Base-by-base conservation (phyloP, 1,140 invertebrate genomes). In the Hermatobates lingyangjiaoensis region DNA sequence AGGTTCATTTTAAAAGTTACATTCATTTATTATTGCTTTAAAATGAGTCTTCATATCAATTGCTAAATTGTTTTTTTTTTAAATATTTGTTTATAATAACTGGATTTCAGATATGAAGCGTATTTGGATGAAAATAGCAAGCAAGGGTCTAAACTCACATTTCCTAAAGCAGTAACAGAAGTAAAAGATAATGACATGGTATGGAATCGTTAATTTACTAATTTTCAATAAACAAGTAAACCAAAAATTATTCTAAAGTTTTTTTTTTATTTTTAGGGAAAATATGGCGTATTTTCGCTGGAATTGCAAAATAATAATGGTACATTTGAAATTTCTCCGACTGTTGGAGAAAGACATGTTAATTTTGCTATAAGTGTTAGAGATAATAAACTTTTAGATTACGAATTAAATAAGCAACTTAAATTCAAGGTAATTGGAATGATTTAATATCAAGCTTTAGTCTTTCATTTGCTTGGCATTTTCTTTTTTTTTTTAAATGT, bases 241-340 rank as follows among this genome's bases (percentile, higher is more conserved):
- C 10, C 14, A 44, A 44, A 44, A 10, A 44, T 14, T 20, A 10
- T 10, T 10, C 21, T 20, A 7, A 7, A 10, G 7, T n/a, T 44
- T 44, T 40, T 48, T 45, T 30, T 40, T 54, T 26, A 44, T 23
- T 58, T 48, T 1, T 60, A 68, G 61, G 86, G 78, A 10, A 82
- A 85, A 60, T 84, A 85, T 60, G 86, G 86, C 21, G 79, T 89
- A 2, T 87, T 92, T 62, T 77, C 83, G 3, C 64, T 93, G 5
- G 74, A 75, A 34, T 62, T 93, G 50, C 69, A 79, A 18, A 81
- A 82, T 51, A 84, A 89, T 62, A 85, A 87, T 64, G 81, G 81
- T 18, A 87, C 84, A 2, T 93, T 93, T 63, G 83, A 89, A 63
- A 80, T 92, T 47, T 73, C 75, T n/a, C 89, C 89, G 0, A 76